Evolutionary conservation across 2,888 invertebrate species (phyloP), one percentile per base, ranked within the genome.

Genomic region (Drosophila phalerata): DNA sequence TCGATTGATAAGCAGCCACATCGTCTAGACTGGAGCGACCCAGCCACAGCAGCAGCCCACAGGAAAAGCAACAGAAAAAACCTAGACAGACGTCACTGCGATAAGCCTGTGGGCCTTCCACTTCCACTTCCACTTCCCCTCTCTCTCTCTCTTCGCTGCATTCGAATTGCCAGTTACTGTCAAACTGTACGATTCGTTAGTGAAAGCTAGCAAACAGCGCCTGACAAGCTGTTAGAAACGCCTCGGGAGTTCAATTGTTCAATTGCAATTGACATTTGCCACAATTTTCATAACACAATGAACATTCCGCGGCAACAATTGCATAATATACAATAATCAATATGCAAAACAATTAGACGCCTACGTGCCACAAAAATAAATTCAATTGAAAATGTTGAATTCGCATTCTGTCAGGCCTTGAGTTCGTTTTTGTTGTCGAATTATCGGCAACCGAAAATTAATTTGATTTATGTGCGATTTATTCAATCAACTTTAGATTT

Each of bases 281-380:
- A 53, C 45, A 49, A 11, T 65, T 63, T 67, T 34, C 63, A 68
- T 62, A 72, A 8, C 56, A 88, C 83, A 82, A 77, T 73, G 34
- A 66, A 53, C 61, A 74, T 61, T 68, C 56, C 79, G 69, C 49
- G 57, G 58, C 52, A 63, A 48, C 56, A 57, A 53, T 48, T 69
- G 79, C 70, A 64, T 48, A 62, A 63, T 64, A 68, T 45, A 68
- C 69, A 60, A 79, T 65, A 71, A 68, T 67, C 71, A 74, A 72
- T 70, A 53, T 79, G 69, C 75, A 69, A 67, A 82, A 85, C 83
- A 83, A 88, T 83, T 83, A 83, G 69, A 83, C 83, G 83, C 88
- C 83, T 88, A 83, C 88, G 73, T 85, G 80, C 73, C 61, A 40
- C 60, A 47, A 38, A 61, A 40, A 52, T 19, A 47, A 68, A 40